A percentile compares a stretch with the other conserved stretches of the same genome.
Conservation (phyloP, 64 coral and sea anemone genomes). For the Catalaphyllia jardinei region DNA sequence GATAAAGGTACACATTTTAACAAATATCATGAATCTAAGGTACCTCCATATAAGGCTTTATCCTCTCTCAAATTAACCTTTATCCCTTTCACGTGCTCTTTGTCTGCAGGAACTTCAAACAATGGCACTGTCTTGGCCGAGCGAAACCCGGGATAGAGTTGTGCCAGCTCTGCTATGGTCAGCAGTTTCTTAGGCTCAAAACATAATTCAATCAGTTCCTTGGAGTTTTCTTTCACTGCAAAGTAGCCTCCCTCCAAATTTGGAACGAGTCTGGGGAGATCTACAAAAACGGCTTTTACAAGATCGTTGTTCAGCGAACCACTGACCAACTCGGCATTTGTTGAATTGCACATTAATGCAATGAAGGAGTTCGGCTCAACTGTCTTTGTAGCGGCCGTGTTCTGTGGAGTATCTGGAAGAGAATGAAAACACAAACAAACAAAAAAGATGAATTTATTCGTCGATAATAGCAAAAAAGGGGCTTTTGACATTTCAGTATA, state of each 20-base stretch:
- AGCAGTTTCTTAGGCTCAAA: constrained; percentile 44
- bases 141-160: constrained; percentile 44
- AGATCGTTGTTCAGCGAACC: background rate
- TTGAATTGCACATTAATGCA: constrained; percentile 1
- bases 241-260: constrained; percentile 47
- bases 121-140: constrained; percentile 28
- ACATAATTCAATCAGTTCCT: constrained; percentile 12
- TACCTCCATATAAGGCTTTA: constrained; percentile 53
- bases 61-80: constrained; percentile 46
- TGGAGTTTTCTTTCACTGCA: constrained; percentile 24
- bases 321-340: background rate
- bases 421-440: background rate
- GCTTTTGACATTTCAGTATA: too few species aligned
- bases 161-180: constrained; percentile 39
- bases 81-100: constrained; percentile 28
- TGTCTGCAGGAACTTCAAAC: constrained; percentile 27
- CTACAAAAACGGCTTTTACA: background rate
- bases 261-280: constrained; percentile 17
- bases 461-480: too few species aligned
- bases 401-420: constrained; percentile 17
- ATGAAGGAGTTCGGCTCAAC: constrained; percentile 18
- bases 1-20: too few species aligned
- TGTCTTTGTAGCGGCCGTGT: background rate
- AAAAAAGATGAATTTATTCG: too few species aligned
- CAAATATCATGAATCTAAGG: too few species aligned